Base-by-base conservation (phyloP, 2,113 vertebrate genomes). In the Platysteira castanea region DNA sequence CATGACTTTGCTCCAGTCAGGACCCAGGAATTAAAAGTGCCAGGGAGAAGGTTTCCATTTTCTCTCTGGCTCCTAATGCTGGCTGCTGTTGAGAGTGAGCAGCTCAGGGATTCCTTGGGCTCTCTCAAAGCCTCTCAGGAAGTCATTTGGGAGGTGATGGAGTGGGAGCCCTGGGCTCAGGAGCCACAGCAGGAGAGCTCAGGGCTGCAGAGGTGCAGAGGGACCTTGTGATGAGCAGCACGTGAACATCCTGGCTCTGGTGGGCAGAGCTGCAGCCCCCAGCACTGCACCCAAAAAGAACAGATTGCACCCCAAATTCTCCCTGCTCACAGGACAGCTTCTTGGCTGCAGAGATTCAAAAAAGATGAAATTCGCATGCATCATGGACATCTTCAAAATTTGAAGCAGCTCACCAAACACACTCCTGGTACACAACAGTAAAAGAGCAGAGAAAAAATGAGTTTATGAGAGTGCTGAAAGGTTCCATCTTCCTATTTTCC, bases 221-320 rank as follows among this genome's bases (percentile, higher is more conserved):
- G 26, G 47, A 42, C 16, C 33, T 13, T 1, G 67, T 12, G 28
- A 22, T 6, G 52, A n/a, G 50, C 81, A 61, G 77, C 60, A 8
- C 54, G 3, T 6, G 7, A 26, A 71, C 19, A 5, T 1, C 27
- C 78, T 13, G 52, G 78, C 82, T 35, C 78, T 13, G 4, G 10
- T 22, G 74, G 4, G 12, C 64, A 31, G 37, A 27, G 73, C 10
- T 8, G 4, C 28, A 5, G 18, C 50, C 52, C 54, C 28, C 82
- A 60, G 7, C 3, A 3, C 1, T 3, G 35, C 64, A 26, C 23
- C 21, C 46, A 35, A n/a, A 52, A 18, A 3, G 0, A 52, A n/a
- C 0, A 33, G 60, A 20, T 4, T 27, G 67, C 35, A 60, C 13
- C 70, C 28, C 39, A 46, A 30, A 21, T 31, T 27, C 47, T 54